These are phyloP conservation scores for Montipora cactus DNA, from an alignment of 64 coral and sea anemone species.

Conservation along the genomic window DNA sequence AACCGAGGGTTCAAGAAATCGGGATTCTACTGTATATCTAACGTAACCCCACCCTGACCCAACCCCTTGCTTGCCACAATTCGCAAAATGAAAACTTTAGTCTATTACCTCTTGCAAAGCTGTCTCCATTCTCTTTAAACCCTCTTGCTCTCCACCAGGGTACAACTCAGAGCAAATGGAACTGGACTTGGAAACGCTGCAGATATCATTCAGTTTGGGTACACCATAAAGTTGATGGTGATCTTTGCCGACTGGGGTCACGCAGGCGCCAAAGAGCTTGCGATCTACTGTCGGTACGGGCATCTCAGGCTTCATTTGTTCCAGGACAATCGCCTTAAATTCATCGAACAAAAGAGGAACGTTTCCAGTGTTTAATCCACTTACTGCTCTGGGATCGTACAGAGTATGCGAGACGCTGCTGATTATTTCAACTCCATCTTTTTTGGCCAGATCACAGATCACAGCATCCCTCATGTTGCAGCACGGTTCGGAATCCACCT, in stretches of 20 bases:
- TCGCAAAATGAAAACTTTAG: background rate
- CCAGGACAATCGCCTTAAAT: conserved; percentile 22
- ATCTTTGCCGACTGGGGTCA: conserved; percentile 39
- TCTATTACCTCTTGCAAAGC: conserved; percentile 15
- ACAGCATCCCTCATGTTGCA: conserved; percentile 12
- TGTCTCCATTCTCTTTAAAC: conserved; percentile 43
- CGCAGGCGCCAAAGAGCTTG: conserved; percentile 36
- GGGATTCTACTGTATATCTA: no score
- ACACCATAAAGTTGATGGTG: conserved; percentile 45
- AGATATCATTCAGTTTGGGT: background rate
- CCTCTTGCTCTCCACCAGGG: conserved; percentile 58
- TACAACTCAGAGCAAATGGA: background rate
- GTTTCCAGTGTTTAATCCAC: background rate
- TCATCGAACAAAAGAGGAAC: conserved; percentile 30
- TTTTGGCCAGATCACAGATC: conserved; percentile 1
- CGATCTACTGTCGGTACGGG: conserved; percentile 31
- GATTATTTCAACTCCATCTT: conserved; percentile 52
- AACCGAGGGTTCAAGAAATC: no score
- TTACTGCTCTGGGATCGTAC: conserved; percentile 17
- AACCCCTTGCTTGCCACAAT: background rate
- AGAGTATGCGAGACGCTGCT: conserved; percentile 52
- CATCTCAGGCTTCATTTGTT: background rate
- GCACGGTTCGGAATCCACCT: conserved; percentile 49
- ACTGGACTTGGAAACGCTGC: background rate
- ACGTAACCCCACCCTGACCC: no score